A percentile compares a stretch with the other conserved stretches of the same genome.
phyloP scores from a whole-genome alignment of 2,888 invertebrate genomes.

The Xylophagus ater region DNA sequence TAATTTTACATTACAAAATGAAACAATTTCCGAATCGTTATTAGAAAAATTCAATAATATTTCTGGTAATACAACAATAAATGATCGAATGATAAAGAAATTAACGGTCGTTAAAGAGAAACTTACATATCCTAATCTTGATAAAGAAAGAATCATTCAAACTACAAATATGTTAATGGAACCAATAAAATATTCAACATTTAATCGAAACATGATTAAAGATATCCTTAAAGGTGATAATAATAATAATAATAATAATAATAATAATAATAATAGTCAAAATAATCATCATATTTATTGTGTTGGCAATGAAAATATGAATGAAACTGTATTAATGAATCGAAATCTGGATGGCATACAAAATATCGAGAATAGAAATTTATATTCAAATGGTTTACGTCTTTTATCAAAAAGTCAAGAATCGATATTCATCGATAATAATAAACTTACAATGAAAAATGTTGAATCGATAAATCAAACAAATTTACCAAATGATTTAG shows the following conservation, averaged over 20 bases:
- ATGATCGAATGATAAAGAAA: conserved; percentile 19
- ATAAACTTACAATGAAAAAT: conserved; percentile 15
- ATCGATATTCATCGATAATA: conserved; percentile 15
- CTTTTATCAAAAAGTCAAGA: conserved; percentile 16
- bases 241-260: conserved; percentile 5
- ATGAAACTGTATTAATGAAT: too few relatives aligned
- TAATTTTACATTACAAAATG: conserved; percentile 32
- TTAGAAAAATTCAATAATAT: conserved; percentile 59
- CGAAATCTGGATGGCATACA: too few relatives aligned
- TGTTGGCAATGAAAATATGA: too few relatives aligned
- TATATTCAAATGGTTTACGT: conserved; percentile 11
- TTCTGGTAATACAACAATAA: conserved; percentile 40
- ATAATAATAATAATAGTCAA: too few relatives aligned
- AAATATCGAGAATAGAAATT: conserved; percentile 11
- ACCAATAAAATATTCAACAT: conserved; percentile 11
- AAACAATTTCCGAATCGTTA: conserved; percentile 52
- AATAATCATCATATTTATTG: too few relatives aligned
- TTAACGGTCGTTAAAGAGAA: conserved; percentile 18
- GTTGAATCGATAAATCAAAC: conserved; percentile 8
- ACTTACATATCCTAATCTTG: conserved; percentile 5
- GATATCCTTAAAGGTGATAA: conserved; percentile 1
- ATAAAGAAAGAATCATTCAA: too few relatives aligned
- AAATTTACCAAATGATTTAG: conserved; percentile 10
- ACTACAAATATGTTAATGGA: too few relatives aligned
- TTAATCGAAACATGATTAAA: conserved; percentile 8